Percentiles rank a stretch among this genome's conserved stretches.
Evolutionary conservation across 2,888 invertebrate genomes (phyloP).

Genomic region (Seladonia tumulorum): DNA sequence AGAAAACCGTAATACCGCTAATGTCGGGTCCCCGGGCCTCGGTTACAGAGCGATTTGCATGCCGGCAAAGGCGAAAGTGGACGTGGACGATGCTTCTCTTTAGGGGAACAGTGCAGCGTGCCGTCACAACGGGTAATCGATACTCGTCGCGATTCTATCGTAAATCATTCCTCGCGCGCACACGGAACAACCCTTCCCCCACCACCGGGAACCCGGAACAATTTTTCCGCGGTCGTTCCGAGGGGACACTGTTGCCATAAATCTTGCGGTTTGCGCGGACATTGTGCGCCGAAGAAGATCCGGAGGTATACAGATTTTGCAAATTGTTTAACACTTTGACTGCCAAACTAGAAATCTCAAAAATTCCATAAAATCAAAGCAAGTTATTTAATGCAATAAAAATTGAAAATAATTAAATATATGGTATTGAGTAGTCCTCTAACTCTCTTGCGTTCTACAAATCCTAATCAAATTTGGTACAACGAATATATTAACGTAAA

Average conservation of each 20-base stretch:
- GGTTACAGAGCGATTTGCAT: background rate
- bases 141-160: conserved; percentile 43
- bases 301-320: background rate
- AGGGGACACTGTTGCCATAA: background rate
- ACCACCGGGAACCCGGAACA: background rate
- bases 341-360: too few species aligned
- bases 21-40: conserved; percentile 8
- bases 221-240: background rate
- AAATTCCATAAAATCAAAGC: too few species aligned
- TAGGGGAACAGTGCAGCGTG: background rate
- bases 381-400: too few species aligned
- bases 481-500: too few species aligned
- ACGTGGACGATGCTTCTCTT: background rate
- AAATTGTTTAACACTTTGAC: background rate
- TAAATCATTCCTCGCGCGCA: conserved; percentile 36
- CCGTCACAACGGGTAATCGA: conserved; percentile 43
- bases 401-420: too few species aligned
- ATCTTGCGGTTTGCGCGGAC: background rate
- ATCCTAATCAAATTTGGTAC: too few species aligned
- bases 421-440: too few species aligned
- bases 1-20: conserved; percentile 30
- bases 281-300: background rate
- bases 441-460: too few species aligned
- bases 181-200: background rate
- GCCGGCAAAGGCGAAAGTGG: conserved; percentile 19